phyloP scores from a whole-genome alignment of 1,140 invertebrate genomes.

The Prorops nasuta region DNA sequence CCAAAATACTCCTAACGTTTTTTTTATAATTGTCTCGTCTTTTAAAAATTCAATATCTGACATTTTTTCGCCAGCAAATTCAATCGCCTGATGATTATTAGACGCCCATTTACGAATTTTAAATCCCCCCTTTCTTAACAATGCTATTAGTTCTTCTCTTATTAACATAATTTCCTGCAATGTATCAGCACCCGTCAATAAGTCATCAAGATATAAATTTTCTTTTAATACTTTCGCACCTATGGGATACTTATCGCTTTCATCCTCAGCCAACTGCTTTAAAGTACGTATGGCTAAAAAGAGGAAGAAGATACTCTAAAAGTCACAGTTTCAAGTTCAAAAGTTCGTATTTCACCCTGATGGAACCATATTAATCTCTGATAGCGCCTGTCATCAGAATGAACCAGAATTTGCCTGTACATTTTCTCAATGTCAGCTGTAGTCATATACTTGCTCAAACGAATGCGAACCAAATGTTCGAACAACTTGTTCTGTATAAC shows the following conservation, averaged over 20 bases:
- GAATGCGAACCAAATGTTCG: background rate
- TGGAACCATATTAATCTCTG: slow-evolving; percentile 47
- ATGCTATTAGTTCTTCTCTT: slow-evolving; percentile 15
- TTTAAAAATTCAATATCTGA: background rate
- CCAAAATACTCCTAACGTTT: slow-evolving; percentile 35
- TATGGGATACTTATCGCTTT: too few relatives aligned
- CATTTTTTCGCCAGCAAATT: background rate
- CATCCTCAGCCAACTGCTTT: too few relatives aligned
- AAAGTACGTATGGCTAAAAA: too few relatives aligned
- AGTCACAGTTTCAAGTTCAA: too few relatives aligned
- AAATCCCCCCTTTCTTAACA: slow-evolving; percentile 21
- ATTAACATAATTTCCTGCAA: slow-evolving; percentile 14
- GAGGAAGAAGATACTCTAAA: too few relatives aligned
- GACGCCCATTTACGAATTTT: slow-evolving; percentile 21
- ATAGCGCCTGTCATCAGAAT: slow-evolving; percentile 16
- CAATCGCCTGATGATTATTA: slow-evolving; percentile 26
- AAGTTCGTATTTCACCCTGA: too few relatives aligned
- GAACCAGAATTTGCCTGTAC: background rate
- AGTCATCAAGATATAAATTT: slow-evolving; percentile 41
- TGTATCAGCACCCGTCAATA: slow-evolving; percentile 17
- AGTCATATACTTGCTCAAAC: background rate
- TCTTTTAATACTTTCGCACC: too few relatives aligned
- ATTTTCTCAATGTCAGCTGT: background rate
- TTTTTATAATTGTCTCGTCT: slow-evolving; percentile 11
- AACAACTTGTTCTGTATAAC: background rate